Evolutionary conservation across 92 coral and sea anemone species (phyloP).

Genomic region (Virgularia gustaviana): DNA sequence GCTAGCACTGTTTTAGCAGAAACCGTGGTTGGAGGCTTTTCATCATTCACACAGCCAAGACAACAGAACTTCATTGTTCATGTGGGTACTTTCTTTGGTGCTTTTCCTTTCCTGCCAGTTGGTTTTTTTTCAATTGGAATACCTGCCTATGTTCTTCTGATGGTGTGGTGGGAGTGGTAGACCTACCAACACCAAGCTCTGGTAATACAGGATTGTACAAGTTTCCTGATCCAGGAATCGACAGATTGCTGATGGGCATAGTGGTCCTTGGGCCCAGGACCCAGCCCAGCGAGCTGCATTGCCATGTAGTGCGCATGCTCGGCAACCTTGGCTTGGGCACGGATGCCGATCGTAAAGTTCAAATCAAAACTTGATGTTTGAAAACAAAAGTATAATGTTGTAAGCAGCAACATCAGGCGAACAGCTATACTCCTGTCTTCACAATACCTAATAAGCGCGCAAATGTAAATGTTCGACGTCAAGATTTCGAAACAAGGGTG

Average conservation of each 20-base stretch:
- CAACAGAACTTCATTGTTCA: conserved; percentile 56
- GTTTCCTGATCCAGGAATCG: conserved; percentile 1
- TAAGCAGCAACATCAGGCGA: not conserved
- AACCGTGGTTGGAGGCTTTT: conserved; percentile 55
- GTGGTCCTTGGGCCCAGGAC: not conserved
- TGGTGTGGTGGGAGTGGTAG: not conserved
- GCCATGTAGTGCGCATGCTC: conserved; percentile 23
- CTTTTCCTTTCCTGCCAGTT: conserved; percentile 37
- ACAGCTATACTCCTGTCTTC: too few relatives aligned
- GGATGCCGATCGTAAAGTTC: conserved; percentile 26
- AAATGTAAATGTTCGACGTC: not conserved
- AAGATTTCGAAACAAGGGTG: not conserved
- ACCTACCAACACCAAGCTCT: not conserved
- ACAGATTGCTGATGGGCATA: conserved; percentile 6
- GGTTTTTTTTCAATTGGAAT: conserved; percentile 33
- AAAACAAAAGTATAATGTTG: conserved; percentile 7
- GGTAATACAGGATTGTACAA: not conserved
- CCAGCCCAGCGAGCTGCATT: not conserved
- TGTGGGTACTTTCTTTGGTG: conserved; percentile 37
- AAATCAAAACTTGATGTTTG: conserved; percentile 49
- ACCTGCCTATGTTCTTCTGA: conserved; percentile 41
- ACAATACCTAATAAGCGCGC: too few relatives aligned
- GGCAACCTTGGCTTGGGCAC: not conserved
- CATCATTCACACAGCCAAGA: conserved; percentile 43
- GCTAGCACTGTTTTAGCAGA: conserved; percentile 53